Evolutionary conservation across 2,888 invertebrate genomes (phyloP), one percentile per base, ranked within the genome.

Genomic region (Electrophaes corylata): DNA sequence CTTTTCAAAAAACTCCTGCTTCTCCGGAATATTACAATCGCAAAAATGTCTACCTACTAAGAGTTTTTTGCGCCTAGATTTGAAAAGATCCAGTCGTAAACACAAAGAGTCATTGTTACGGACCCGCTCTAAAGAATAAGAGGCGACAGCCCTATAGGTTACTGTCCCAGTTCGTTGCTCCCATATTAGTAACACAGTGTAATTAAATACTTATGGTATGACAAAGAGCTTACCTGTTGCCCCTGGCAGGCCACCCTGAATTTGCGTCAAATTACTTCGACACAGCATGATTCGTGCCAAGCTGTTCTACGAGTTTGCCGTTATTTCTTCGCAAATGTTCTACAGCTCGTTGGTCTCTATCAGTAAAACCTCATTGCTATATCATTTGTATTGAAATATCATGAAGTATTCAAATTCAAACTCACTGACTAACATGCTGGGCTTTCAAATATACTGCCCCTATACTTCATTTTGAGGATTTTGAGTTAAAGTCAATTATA

Each of bases 201-300:
- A 51, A 54, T 45, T 41, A 56, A 43, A 41, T 26, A 29, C 26
- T 8, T 29, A 47, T 26, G 45, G 35, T 51, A 37, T 60, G 47
- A 62, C 46, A 59, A 51, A 62, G 49, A 51, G 57, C 54, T 31
- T 46, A 82, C 87, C 79, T 87, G 88, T 88, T 87, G 87, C 85
- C 57, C 59, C 69, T 84, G 84, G 83, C 86, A 81, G 69, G 60
- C 59, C 55, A 65, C 71, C 60, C 78, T 75, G 78, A 76, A 64
- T 68, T 65, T 66, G 62, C 61, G 83, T 85, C 84, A 86, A 88
- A 86, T 79, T 73, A 76, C 78, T 71, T 66, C 62, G 66, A 70
- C 69, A 53, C 60, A 63, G 61, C 74, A 67, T 69, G 61, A 62
- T 60, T 72, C 62, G 76, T 62, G 78, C 79, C 76, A 81, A 81